Base-by-base conservation (phyloP, 1,140 invertebrate genomes). In the Tachypleus tridentatus region DNA sequence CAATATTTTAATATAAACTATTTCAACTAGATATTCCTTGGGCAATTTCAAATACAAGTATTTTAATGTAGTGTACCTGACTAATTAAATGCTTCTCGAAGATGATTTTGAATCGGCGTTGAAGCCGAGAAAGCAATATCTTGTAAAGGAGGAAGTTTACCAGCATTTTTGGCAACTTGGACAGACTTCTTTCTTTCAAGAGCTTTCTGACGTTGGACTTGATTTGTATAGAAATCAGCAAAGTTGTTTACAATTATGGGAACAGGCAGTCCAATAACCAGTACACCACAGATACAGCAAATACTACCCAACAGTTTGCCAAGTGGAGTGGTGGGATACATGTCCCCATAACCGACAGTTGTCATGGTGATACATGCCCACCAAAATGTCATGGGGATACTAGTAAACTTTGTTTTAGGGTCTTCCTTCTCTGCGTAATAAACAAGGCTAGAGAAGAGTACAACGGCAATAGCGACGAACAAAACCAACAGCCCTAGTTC, bases 371-470 rank as follows among this genome's bases (percentile, higher is more conserved):
- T 79, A 61, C 80, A 74, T 58, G 78, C 77, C 79, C 78, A 80
- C 79, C 79, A 80, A 67, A 80, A 80, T 51, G 76, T 73, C 63
- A 76, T 67, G 60, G 97, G 97, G 83, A 99, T 99, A 81, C 90
- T 94, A 80, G 88, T 88, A 82, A 98, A 99, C 83, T 97, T 94
- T 73, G 93, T 96, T 76, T 88, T 87, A 72, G 86, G 85, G 77
- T 96, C 93, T 80, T 98, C 96, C 80, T 98, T 98, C 82, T 99
- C 97, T 73, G 97, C 94, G 81, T 98, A 99, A 82, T 98, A 99
- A 75, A 91, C 93, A 78, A 98, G 83, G 77, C 91, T 96, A 73
- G 95, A 97, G 83, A 99, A 99, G 82, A 99, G 96, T 74, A 99
- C 85, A 73, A 99, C 93, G 75, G 95, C 95, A 87, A 98, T 98